Percentiles rank a stretch among this genome's conserved stretches.
Conservation (phyloP, 2,888 invertebrate genomes). For the Miltochrista miniata region DNA sequence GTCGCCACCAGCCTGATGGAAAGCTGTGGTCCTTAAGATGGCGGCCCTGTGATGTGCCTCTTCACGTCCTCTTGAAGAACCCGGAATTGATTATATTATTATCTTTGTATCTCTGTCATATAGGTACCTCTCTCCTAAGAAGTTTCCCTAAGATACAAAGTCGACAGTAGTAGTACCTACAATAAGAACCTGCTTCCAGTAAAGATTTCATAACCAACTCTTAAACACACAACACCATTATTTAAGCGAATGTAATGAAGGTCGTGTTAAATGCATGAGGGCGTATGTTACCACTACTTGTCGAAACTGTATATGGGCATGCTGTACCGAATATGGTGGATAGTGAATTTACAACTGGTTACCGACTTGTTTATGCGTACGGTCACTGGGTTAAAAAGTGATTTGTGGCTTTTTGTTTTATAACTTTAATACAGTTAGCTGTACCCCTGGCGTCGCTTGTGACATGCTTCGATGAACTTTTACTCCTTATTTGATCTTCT, state of each 20-base stretch:
- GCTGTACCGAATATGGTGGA: slow-evolving; percentile 12
- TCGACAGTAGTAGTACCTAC: not conserved
- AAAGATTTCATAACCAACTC: not conserved
- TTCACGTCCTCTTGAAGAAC: too few relatives aligned
- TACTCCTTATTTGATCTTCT: too few relatives aligned
- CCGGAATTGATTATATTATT: too few relatives aligned
- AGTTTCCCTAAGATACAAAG: too few relatives aligned
- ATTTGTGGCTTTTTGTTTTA: not conserved
- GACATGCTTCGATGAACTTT: too few relatives aligned
- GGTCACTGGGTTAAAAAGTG: not conserved
- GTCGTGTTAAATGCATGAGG: not conserved
- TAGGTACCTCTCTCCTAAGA: too few relatives aligned
- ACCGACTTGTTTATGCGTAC: slow-evolving; percentile 15
- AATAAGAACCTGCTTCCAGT: not conserved
- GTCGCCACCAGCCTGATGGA: too few relatives aligned
- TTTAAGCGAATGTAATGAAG: not conserved
- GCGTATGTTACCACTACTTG: not conserved
- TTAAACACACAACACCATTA: slow-evolving; percentile 1
- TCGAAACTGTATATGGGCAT: not conserved
- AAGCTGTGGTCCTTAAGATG: too few relatives aligned
- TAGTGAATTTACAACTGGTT: slow-evolving; percentile 12
- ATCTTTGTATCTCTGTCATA: too few relatives aligned
- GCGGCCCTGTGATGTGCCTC: too few relatives aligned
- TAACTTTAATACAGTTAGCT: too few relatives aligned
- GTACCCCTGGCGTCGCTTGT: too few relatives aligned